These are phyloP conservation scores for Ephydatia muelleri DNA, from an alignment of 37 sponge, comb jelly and placozoan genomes.

Conservation along the genomic window DNA sequence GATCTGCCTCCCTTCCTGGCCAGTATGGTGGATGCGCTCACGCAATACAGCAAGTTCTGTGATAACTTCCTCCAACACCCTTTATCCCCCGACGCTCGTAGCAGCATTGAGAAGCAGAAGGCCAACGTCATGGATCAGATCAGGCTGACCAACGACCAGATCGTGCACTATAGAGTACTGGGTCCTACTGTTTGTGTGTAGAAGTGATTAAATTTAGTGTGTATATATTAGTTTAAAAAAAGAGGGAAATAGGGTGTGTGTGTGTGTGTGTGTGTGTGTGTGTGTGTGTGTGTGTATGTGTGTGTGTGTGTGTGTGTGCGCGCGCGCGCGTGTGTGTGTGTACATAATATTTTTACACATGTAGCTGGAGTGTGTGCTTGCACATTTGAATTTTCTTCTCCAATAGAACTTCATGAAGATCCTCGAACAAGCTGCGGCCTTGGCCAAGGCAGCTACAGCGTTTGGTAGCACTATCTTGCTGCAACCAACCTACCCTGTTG, in stretches of 20 bases:
- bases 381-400: not conserved
- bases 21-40: slow-evolving; percentile 28
- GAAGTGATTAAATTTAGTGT: no score
- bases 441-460: no score
- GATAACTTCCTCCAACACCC: slow-evolving; percentile 14
- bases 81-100: not conserved
- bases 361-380: not conserved
- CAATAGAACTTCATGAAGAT: not conserved
- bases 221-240: no score
- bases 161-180: slow-evolving; percentile 37
- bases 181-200: no score
- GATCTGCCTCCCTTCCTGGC: slow-evolving; percentile 62
- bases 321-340: not conserved
- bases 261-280: no score
- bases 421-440: not conserved
- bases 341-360: not conserved
- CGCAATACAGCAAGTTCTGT: slow-evolving; percentile 24
- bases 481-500: not conserved
- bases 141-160: slow-evolving; percentile 51
- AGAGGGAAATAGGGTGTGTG: no score
- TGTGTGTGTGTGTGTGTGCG: not conserved
- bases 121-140: slow-evolving; percentile 26
- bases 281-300: not conserved
- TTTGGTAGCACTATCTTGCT: no score
- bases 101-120: slow-evolving; percentile 32